Percentiles rank a stretch among this genome's conserved stretches.
Conservation (phyloP, 2,888 invertebrate species). For the Xylophagus ater region DNA sequence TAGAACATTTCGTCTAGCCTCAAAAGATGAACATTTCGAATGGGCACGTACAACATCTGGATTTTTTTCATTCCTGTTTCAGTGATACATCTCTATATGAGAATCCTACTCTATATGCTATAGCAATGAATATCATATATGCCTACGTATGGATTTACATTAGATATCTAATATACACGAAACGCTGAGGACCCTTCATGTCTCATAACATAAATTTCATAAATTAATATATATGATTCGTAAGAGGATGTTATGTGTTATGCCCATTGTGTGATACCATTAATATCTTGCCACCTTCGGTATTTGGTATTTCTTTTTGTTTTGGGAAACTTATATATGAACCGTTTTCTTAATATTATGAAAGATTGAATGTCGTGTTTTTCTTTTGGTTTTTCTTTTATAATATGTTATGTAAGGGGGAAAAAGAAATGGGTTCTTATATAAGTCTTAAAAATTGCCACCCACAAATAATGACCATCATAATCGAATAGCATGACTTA, state of each 20-base stretch:
- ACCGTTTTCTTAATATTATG: background rate
- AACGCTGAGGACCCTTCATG: constrained; percentile 10
- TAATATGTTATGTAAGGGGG: background rate
- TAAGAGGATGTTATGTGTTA: constrained; percentile 10
- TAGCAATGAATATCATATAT: too few species aligned
- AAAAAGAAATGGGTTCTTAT: constrained; percentile 1
- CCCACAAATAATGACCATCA: constrained; percentile 5
- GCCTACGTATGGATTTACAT: too few species aligned
- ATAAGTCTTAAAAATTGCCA: constrained; percentile 10
- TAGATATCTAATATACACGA: too few species aligned
- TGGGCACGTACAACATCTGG: too few species aligned
- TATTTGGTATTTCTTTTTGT: too few species aligned
- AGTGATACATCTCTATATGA: too few species aligned
- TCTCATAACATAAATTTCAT: constrained; percentile 13
- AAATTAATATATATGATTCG: constrained; percentile 14
- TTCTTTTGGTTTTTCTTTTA: background rate
- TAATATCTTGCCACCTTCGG: constrained; percentile 3
- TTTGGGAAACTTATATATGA: too few species aligned
- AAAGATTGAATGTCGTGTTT: background rate
- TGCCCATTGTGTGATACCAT: constrained; percentile 7
- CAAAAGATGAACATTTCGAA: too few species aligned
- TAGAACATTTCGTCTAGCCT: too few species aligned
- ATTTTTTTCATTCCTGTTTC: too few species aligned
- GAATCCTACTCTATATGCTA: too few species aligned
- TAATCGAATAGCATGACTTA: constrained; percentile 4